Conservation (phyloP, 2,797 vertebrate species). For the Gymnothorax javanicus region DNA sequence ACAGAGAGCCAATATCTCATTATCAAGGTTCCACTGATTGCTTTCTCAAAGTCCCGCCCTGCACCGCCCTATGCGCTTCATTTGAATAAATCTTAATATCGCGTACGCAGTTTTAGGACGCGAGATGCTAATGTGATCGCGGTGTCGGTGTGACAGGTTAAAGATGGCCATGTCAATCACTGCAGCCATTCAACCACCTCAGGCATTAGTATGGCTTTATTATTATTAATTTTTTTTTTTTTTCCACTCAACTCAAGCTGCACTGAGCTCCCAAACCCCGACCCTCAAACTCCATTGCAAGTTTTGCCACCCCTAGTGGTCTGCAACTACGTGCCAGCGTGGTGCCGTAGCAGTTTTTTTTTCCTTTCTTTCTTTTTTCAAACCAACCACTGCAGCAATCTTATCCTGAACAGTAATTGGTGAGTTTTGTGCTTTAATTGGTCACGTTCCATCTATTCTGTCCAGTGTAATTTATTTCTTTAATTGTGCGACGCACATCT, state of each 20-base stretch:
- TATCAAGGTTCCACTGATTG: conserved; percentile 64
- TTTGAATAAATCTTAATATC: conserved; percentile 71
- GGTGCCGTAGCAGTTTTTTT: neutral
- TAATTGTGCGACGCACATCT: conserved; percentile 48
- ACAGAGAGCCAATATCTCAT: conserved; percentile 58
- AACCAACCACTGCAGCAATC: conserved; percentile 31
- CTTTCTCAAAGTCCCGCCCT: conserved; percentile 51
- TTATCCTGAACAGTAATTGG: conserved; percentile 20
- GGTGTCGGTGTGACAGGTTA: conserved; percentile 48
- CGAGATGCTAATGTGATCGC: conserved; percentile 55
- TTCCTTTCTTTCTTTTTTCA: neutral
- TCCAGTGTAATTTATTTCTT: conserved; percentile 44
- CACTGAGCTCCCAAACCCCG: neutral
- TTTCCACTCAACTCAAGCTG: conserved; percentile 45
- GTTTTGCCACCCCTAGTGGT: conserved; percentile 35
- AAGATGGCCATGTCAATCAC: conserved; percentile 50
- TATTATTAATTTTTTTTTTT: conserved; percentile 2
- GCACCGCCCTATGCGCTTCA: conserved; percentile 55
- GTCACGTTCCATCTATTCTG: conserved; percentile 58
- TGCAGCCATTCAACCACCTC: neutral
- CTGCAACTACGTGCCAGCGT: neutral
- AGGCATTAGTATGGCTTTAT: neutral
- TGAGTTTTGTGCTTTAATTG: conserved; percentile 47
- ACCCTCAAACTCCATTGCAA: conserved; percentile 38
- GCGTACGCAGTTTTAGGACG: conserved; percentile 34